Evolutionary conservation across 2,888 invertebrate genomes (phyloP), one percentile per base, ranked within the genome.

Genomic region (Lasius fuliginosus): DNA sequence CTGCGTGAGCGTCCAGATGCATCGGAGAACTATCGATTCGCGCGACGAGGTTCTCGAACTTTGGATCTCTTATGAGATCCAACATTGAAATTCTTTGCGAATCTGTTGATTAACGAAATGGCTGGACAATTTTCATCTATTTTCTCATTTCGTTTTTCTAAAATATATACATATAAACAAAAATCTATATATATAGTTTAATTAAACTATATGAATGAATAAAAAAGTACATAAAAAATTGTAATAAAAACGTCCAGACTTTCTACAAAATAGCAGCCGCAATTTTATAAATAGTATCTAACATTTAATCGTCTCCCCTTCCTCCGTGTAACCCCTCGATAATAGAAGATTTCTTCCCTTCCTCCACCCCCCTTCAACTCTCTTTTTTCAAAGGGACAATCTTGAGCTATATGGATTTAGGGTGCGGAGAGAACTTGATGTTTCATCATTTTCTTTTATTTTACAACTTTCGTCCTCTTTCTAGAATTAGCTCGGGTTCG

Each of bases 401-500:
- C 12, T 5, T 5, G 42, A 65, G 36, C 49, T 46, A 27, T 40
- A 40, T 46, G 53, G 40, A 69, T 83, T 83, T 62, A 58, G 36
- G 30, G 4, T 11, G 67, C 46, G 15, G 36, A 30, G 12, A n/a
- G 9, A 40, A 68, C 42, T 56, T 83, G 85, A 83, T 83, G 56
- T 42, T 77, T 60, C 56, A 77, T 62, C 73, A 74, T 74, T 68
- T 82, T 83, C 71, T 73, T 77, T 62, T 67, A 30, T 65, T 40
- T 53, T 60, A 40, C 42, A 3, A 2, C 40, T 84, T 42, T 30
- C 67, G 49, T 69, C 69, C 69, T 71, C 69, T 75, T 69, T 81
- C 82, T 81, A 74, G 83, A 88, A 88, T 88, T 86, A 88, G 73
- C 79, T 33, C 73, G n/a, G 40, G 65, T n/a, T 62, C 62, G 68